Conservation (phyloP, 2,797 vertebrate genomes). For the Bradypodion pumilum region DNA sequence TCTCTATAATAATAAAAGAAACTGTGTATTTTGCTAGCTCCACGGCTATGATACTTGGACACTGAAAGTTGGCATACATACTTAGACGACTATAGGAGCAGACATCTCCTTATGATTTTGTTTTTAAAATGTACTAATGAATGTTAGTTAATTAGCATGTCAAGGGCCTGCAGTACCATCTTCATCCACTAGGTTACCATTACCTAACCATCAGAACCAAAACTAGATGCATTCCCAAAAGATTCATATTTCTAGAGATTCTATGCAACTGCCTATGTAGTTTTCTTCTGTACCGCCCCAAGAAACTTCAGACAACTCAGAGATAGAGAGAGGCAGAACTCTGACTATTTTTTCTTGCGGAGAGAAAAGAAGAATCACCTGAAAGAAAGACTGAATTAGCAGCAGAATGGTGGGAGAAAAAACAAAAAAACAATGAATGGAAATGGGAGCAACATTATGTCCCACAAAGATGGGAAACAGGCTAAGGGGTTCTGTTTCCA, state of each 20-base stretch:
- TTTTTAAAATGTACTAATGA: background rate
- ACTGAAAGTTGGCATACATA: background rate
- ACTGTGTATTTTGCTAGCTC: background rate
- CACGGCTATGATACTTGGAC: background rate
- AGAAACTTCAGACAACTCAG: background rate
- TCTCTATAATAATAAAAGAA: too few species aligned
- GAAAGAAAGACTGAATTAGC: background rate
- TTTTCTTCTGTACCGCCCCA: background rate
- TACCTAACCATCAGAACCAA: background rate
- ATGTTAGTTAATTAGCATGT: background rate
- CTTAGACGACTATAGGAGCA: background rate
- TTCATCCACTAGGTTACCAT: background rate
- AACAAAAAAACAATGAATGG: background rate
- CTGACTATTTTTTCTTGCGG: background rate
- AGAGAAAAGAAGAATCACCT: background rate
- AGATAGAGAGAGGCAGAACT: background rate
- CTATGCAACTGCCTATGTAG: background rate
- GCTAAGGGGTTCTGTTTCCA: background rate
- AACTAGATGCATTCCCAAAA: background rate
- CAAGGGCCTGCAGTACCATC: background rate
- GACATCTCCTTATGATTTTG: too few species aligned
- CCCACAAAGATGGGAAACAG: too few species aligned
- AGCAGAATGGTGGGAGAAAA: background rate
- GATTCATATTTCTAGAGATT: background rate
- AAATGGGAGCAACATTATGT: too few species aligned